Base-by-base conservation (phyloP, 1,140 invertebrate species). In the Harpegnathos saltator region DNA sequence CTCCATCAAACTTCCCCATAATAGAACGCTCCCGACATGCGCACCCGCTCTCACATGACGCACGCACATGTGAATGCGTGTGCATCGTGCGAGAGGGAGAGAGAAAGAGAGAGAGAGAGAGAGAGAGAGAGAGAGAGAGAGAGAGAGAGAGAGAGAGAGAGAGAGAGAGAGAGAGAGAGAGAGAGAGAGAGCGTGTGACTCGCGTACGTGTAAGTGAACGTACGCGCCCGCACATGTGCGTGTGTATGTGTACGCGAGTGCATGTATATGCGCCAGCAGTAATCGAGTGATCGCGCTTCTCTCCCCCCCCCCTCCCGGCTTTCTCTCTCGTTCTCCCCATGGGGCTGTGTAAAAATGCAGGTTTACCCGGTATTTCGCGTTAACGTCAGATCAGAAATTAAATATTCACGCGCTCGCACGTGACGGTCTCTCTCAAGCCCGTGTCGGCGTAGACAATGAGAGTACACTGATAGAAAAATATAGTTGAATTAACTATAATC, bases 1-100 rank as follows among this genome's bases (percentile, higher is more conserved):
- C 90, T 84, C 65, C 83, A 80, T 82, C 63, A 84, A 87, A 81
- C 84, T 83, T 85, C 63, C 87, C 86, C 86, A 73, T 85, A 82
- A 90, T 87, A 90, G 78, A 88, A 89, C 81, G 81, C 83, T 80
- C 68, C 80, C 58, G 83, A 81, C 87, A 86, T 84, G 69, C 85
- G 86, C 87, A 89, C 87, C 88, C 84, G 85, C 83, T 88, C 73
- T 69, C 80, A 77, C 61, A 82, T 88, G 86, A 88, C 77, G 81
- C 80, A 74, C 74, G 73, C 81, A 84, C 69, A 59, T 84, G 85
- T 71, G 74, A 86, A n/a, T 44, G 22, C 48, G 56, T 58, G 71
- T 74, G 62, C 69, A 87, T 52, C 85, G 85, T 86, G 81, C 38
- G 38, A 44, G 38, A 1, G 33, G 7, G 33, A 33, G 33, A 33